Evolutionary conservation across 2,888 invertebrate genomes (phyloP).

Genomic region (Empis livida): DNA sequence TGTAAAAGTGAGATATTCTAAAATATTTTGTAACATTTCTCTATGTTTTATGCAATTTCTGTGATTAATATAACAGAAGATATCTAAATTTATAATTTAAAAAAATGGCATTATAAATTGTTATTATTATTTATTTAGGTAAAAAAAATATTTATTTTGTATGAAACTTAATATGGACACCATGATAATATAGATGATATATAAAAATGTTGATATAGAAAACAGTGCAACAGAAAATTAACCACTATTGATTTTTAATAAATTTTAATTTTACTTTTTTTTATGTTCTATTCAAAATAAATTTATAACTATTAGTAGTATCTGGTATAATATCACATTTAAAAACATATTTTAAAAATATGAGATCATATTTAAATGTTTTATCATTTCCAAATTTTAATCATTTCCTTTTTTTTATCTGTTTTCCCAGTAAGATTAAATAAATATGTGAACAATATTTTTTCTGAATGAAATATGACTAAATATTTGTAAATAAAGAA

Average conservation of each 20-base stretch:
- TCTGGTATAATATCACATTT: too few species aligned
- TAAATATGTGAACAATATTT: too few species aligned
- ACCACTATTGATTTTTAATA: slow-evolving; percentile 13
- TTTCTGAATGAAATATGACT: too few species aligned
- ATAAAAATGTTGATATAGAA: too few species aligned
- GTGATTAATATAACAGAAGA: background rate
- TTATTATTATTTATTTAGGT: background rate
- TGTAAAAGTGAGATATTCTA: background rate
- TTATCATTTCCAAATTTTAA: too few species aligned
- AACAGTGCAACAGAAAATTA: slow-evolving; percentile 12
- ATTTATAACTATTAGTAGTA: too few species aligned
- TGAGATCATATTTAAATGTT: too few species aligned
- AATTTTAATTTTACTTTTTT: background rate
- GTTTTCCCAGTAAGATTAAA: too few species aligned
- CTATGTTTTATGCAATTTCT: background rate
- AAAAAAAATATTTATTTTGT: background rate
- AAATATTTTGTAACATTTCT: background rate
- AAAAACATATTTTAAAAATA: too few species aligned
- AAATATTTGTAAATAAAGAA: too few species aligned
- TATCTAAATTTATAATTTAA: background rate
- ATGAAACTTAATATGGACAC: background rate
- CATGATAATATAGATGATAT: background rate
- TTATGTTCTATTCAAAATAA: too few species aligned
- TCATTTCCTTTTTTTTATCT: too few species aligned
- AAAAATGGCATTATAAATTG: background rate